Percentiles rank a stretch among this genome's conserved stretches.
These are phyloP conservation scores for Drosophila lacteicornis DNA, from an alignment of 1,140 invertebrate species.

Conservation along the genomic window DNA sequence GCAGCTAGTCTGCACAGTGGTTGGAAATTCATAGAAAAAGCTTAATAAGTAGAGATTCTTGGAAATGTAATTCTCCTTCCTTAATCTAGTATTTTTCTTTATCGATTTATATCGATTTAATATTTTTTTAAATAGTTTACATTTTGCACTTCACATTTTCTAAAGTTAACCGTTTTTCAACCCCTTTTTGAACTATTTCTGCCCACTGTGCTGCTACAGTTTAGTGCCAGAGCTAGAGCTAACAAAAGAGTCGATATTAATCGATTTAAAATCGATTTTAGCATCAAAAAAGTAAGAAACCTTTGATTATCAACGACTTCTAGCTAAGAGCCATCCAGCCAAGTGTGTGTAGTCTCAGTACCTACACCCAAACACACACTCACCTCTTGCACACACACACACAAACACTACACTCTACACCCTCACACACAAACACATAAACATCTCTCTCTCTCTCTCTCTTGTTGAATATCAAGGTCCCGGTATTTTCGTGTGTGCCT, in stretches of 20 bases:
- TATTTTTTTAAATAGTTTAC: background rate
- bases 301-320: background rate
- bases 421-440: background rate
- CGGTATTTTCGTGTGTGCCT: constrained; percentile 49
- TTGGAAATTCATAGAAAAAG: background rate
- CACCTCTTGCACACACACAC: constrained; percentile 5
- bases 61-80: no score
- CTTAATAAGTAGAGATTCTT: background rate
- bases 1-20: background rate
- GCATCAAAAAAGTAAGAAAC: background rate
- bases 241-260: background rate
- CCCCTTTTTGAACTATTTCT: background rate
- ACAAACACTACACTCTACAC: background rate
- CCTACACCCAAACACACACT: background rate
- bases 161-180: background rate
- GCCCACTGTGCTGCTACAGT: constrained; percentile 27
- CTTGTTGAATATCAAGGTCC: constrained; percentile 46
- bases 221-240: background rate
- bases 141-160: no score
- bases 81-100: background rate
- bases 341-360: constrained; percentile 1
- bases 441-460: constrained; percentile 2
- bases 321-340: background rate
- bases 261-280: constrained; percentile 5
- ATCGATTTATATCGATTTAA: background rate